Conservation (phyloP, 2,797 vertebrate species). For the Macropus fuliginosus region DNA sequence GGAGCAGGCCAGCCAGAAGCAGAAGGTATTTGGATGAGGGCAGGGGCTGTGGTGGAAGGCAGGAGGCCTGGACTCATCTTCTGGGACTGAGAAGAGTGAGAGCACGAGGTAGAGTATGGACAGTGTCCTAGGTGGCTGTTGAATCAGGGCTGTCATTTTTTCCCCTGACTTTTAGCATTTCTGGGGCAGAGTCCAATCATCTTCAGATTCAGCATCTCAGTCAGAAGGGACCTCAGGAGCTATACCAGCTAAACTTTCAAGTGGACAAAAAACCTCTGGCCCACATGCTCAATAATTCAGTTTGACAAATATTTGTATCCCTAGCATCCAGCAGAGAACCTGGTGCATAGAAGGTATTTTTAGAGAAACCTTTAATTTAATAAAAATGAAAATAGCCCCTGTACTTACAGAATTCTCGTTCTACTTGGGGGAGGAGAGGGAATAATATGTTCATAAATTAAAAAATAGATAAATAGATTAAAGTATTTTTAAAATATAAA, state of each 20-base stretch:
- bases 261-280: not conserved
- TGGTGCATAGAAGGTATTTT: not conserved
- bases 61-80: not conserved
- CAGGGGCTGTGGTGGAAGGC: not conserved
- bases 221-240: not conserved
- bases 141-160: not conserved
- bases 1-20: slow-evolving; percentile 28
- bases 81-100: not conserved
- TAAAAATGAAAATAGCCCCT: not conserved
- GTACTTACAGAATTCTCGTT: not conserved
- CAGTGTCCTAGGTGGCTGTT: not conserved
- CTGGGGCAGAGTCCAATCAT: not conserved
- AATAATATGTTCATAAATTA: not conserved
- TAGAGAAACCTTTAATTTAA: not conserved
- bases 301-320: not conserved
- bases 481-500: not conserved
- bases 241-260: not conserved
- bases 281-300: not conserved
- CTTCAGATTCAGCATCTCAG: not conserved
- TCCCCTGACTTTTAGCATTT: not conserved
- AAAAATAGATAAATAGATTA: not conserved
- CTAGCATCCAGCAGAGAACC: not conserved
- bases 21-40: not conserved
- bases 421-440: not conserved
- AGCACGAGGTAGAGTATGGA: not conserved